A percentile compares a stretch with the other conserved stretches of the same genome.
phyloP scores from a whole-genome alignment of 2,113 vertebrate genomes.

The Laticauda laticaudata region DNA sequence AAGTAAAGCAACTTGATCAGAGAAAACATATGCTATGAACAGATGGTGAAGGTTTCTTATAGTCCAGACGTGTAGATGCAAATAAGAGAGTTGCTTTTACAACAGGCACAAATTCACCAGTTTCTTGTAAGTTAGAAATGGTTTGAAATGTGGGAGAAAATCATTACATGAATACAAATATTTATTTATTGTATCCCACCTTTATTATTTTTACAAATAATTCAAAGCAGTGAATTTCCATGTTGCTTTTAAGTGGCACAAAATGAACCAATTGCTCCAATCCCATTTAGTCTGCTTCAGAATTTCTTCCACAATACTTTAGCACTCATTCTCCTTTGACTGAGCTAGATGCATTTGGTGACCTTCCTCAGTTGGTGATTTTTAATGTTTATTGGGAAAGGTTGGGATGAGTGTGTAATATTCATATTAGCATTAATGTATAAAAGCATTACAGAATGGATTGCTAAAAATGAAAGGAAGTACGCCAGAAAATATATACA shows the following conservation, averaged over 20 bases:
- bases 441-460: neutral
- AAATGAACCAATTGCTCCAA: neutral
- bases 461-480: neutral
- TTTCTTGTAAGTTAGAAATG: neutral
- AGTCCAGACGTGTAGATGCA: neutral
- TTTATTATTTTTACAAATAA: neutral
- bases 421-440: neutral
- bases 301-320: neutral
- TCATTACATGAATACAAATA: neutral
- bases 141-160: neutral
- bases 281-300: neutral
- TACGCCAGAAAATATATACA: neutral
- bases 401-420: neutral
- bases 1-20: neutral
- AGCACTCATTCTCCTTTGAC: neutral
- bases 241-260: neutral
- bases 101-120: neutral
- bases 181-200: neutral
- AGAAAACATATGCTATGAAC: neutral
- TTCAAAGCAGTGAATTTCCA: neutral
- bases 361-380: neutral
- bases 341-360: neutral
- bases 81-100: neutral
- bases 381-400: neutral
- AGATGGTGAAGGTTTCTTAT: neutral